Evolutionary conservation across 2,888 invertebrate species (phyloP), one percentile per base, ranked within the genome.

Genomic region (Emmelina monodactyla): DNA sequence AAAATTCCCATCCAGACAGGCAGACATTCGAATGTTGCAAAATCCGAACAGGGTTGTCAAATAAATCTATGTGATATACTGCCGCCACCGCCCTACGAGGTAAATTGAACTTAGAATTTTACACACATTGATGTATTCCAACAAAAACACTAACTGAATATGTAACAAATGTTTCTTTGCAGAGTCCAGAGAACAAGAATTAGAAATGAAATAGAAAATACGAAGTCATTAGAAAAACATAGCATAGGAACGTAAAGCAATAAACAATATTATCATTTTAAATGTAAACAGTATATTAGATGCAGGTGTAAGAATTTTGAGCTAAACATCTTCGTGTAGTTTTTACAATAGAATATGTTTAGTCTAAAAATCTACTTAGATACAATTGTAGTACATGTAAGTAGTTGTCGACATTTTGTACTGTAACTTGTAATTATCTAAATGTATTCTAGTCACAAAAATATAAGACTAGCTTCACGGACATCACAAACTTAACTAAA

Each of bases 41-140:
- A 71, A 59, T 73, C 76, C 53, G 79, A 78, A 51, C 78, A 76
- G 57, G 71, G 78, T 61, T 79, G 79, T 70, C 82, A 82, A 69
- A 75, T 82, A 57, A 85, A 85, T 69, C 84, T 85, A 71, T 84
- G 85, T 67, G 85, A 85, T 67, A 84, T 85, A 82, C 59, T 85
- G 47, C 85, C 85, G 40, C 85, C 85, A 46, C 84, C 84, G 28
- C 84, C 84, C 45, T 84, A 85, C 61, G 84, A 85, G 76, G 79
- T 78, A 70, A 69, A 62, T 64, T 70, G 66, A 64, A 63, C 49
- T 60, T 61, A 57, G 60, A 59, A 10, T 25, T 19, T 25, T 25
- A 11, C 11, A 11, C 11, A 4, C 25, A 25, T 9, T 11, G 25
- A n/a, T 4, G 9, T n/a, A 25, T 11, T 25, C 25, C 6, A 25